Conservation (phyloP, 2,888 invertebrate species). For the Cephus runcator region DNA sequence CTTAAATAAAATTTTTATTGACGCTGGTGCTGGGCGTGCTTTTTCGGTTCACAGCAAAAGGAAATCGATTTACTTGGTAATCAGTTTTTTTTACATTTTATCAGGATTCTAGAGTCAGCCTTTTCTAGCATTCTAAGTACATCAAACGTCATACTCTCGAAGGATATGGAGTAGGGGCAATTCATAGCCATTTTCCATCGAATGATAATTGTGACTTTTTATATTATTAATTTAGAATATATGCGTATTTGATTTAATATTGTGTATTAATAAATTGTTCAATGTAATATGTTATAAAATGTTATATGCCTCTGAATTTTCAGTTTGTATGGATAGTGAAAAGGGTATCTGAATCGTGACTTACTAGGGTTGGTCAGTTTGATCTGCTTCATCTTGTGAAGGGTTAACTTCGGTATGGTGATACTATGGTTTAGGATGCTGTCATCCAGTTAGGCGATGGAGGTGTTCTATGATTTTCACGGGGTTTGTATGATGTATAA, state of each 20-base stretch:
- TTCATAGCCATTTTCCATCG: background rate
- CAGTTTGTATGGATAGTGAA: background rate
- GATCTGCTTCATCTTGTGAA: background rate
- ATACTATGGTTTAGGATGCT: background rate
- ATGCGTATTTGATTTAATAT: background rate
- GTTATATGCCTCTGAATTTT: background rate
- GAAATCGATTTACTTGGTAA: background rate
- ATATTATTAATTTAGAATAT: background rate
- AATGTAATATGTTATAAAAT: too few species aligned
- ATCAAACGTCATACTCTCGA: background rate
- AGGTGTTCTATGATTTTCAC: background rate
- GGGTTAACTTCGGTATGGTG: background rate
- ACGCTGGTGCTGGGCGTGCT: background rate
- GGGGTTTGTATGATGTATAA: background rate
- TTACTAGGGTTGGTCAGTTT: background rate
- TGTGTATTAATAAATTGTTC: too few species aligned
- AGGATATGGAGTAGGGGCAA: background rate
- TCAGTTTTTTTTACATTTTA: background rate
- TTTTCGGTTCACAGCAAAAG: background rate
- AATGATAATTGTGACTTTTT: background rate
- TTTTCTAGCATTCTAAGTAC: background rate
- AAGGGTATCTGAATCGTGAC: background rate
- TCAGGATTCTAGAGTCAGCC: too few species aligned
- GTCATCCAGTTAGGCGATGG: background rate
- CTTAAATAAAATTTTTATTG: background rate